Evolutionary conservation across 2,888 invertebrate species (phyloP), one percentile per base, ranked within the genome.

Genomic region (Argynnis bischoffii): DNA sequence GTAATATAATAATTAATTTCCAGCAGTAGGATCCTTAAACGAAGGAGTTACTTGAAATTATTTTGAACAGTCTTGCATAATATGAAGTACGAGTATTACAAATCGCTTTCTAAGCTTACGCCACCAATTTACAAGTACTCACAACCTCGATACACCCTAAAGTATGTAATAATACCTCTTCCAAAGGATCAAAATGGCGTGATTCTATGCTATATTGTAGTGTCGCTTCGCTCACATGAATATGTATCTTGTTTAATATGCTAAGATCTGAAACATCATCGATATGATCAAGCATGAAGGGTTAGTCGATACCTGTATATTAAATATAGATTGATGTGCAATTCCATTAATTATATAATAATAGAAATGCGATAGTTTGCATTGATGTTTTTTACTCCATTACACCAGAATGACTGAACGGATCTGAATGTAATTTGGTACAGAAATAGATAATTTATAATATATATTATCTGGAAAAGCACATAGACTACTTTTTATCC

Each of bases 211-310:
- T 65, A 16, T 63, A 63, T 63, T 65, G 67, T 64, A 65, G 68
- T 41, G 63, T 59, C 66, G 50, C 64, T n/a, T 55, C 64, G 11
- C 59, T 31, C 46, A 55, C 60, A 73, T 73, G 73, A 73, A 73
- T 73, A 73, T 73, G 73, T 67, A 72, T 64, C 54, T 55, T 65
- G 73, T 67, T 73, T 70, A 72, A 72, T 70, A 73, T 73, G 73
- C 70, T 70, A 72, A 73, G 72, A 73, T 72, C 69, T 69, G 57
- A 69, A 64, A 67, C 70, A 70, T 64, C 65, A 61, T 64, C 72
- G 67, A 72, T 72, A 70, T 69, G 67, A 66, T 63, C 65, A 53
- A 68, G 48, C 55, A 54, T 61, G 50, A 18, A 53, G 53, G 61
- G 61, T 53, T 41, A 35, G 31, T 59, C 16, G 59, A 35, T 21